Conservation (phyloP, 2,113 vertebrate species). For the Pristiophorus japonicus region DNA sequence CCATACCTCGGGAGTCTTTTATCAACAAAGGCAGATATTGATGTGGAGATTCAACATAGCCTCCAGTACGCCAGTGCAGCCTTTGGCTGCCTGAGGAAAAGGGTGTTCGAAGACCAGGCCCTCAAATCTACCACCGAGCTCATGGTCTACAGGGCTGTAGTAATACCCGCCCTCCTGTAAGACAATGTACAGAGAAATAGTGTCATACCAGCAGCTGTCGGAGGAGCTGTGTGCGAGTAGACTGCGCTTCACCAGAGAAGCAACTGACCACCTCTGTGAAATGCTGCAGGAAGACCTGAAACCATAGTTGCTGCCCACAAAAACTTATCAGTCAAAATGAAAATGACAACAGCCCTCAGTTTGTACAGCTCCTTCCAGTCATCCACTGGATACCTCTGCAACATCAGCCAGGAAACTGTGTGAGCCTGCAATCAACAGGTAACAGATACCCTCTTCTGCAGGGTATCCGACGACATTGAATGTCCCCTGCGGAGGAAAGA, state of each 20-base stretch:
- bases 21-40: no score
- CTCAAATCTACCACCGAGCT: no score
- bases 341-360: background rate
- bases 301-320: background rate
- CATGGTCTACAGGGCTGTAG: no score
- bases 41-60: no score
- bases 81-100: no score
- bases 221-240: background rate
- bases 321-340: background rate
- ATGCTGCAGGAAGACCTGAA: background rate
- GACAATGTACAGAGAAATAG: no score
- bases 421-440: background rate
- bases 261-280: background rate
- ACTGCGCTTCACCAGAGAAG: background rate
- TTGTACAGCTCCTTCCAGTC: no score
- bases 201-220: background rate
- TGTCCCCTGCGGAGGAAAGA: background rate
- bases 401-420: background rate
- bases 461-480: background rate
- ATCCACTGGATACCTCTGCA: background rate
- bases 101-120: no score
- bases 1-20: no score
- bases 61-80: no score
- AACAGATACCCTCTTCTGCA: background rate
- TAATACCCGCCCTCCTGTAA: no score